These are phyloP conservation scores for Nematostella vectensis DNA, from an alignment of 92 coral and sea anemone species.

Conservation along the genomic window DNA sequence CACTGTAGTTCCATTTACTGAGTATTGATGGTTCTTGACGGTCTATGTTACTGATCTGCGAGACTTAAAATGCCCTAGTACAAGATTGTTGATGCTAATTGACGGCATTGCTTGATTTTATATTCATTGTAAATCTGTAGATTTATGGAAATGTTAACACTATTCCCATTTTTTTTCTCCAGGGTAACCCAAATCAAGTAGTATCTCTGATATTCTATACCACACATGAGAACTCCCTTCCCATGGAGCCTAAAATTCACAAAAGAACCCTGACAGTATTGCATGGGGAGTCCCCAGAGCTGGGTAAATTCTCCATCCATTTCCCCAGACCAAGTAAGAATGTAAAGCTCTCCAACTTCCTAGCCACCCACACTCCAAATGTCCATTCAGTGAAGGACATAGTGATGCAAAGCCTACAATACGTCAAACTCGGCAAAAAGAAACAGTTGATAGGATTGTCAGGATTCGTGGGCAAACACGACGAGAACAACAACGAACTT, in stretches of 20 bases:
- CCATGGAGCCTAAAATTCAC: conserved; percentile 42
- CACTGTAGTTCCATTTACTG: too few relatives aligned
- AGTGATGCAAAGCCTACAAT: conserved; percentile 59
- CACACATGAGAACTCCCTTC: conserved; percentile 68
- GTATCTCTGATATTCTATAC: conserved; percentile 85
- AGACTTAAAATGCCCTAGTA: too few relatives aligned
- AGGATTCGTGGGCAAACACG: conserved; percentile 55
- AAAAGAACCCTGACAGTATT: conserved; percentile 51
- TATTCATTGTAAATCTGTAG: not conserved
- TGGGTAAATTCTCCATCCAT: conserved; percentile 65
- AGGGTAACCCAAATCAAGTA: conserved; percentile 65
- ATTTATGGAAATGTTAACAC: not conserved
- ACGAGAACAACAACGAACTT: conserved; percentile 58
- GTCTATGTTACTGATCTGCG: too few relatives aligned
- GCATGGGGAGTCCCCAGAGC: conserved; percentile 75
- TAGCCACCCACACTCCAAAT: conserved; percentile 76
- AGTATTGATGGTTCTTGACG: too few relatives aligned
- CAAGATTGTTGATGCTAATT: too few relatives aligned
- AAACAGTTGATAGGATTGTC: conserved; percentile 57
- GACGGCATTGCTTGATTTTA: too few relatives aligned
- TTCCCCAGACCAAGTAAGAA: conserved; percentile 53
- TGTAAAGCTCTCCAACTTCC: conserved; percentile 51
- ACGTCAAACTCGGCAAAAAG: conserved; percentile 53
- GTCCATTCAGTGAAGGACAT: conserved; percentile 84
- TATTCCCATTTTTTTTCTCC: not conserved